These are phyloP conservation scores for Panagrolaimus sp. DNA, from an alignment of 1,140 invertebrate genomes.

Conservation along the genomic window DNA sequence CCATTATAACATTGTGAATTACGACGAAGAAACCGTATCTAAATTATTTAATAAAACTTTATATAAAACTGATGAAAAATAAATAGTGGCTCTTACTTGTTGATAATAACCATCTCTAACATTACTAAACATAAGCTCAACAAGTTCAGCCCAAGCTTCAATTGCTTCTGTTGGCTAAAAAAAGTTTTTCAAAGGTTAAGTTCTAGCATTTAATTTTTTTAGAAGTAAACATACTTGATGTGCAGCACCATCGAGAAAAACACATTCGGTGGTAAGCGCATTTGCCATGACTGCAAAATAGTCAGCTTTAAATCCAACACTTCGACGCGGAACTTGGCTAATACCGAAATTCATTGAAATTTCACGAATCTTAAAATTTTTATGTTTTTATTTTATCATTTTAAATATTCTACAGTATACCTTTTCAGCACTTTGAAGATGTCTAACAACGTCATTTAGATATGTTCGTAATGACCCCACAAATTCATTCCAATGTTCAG, in stretches of 20 bases:
- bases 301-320: conserved; percentile 44
- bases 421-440: conserved; percentile 45
- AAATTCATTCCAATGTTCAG: conserved; percentile 37
- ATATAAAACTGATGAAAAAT: neutral
- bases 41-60: neutral
- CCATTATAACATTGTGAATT: conserved; percentile 31
- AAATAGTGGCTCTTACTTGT: neutral
- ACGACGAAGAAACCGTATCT: conserved; percentile 16
- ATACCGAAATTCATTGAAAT: conserved; percentile 41
- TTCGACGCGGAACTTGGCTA: conserved; percentile 34
- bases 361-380: conserved; percentile 32
- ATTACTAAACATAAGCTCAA: conserved; percentile 46
- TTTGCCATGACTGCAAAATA: conserved; percentile 47
- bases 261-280: conserved; percentile 48
- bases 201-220: neutral
- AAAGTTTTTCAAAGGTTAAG: conserved; percentile 1
- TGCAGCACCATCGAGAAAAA: conserved; percentile 44
- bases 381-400: neutral
- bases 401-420: conserved; percentile 16
- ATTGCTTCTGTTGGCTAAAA: conserved; percentile 47
- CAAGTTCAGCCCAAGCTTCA: conserved; percentile 49
- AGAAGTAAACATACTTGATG: conserved; percentile 19
- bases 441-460: conserved; percentile 34
- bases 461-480: conserved; percentile 35
- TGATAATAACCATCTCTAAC: conserved; percentile 45